phyloP scores from a whole-genome alignment of 2,113 vertebrate species.

The Sinocyclocheilus anshuiensis region DNA sequence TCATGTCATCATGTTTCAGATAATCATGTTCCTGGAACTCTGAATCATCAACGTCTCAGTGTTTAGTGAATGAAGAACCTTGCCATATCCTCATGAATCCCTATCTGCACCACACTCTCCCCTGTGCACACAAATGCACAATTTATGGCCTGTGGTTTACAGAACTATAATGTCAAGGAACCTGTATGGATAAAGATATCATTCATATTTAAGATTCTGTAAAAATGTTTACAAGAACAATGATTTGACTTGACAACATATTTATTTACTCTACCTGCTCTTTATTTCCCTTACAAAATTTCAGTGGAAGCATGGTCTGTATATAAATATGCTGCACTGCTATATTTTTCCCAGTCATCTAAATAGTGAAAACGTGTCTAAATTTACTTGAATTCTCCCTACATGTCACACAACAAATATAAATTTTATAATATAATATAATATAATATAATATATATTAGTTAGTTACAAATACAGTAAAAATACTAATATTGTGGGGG shows the following conservation, averaged over 20 bases:
- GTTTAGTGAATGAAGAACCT: not conserved
- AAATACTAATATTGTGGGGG: not conserved
- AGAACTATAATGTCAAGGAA: not conserved
- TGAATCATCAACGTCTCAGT: not conserved
- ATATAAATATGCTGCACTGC: not conserved
- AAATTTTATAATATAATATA: too few species aligned
- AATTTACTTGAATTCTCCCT: too few species aligned
- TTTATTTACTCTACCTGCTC: not conserved
- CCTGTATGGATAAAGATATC: not conserved
- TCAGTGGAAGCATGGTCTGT: not conserved
- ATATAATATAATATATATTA: too few species aligned
- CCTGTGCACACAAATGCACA: not conserved
- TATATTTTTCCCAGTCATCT: not conserved
- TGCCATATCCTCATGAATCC: not conserved
- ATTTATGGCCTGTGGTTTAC: slow-evolving; percentile 14
- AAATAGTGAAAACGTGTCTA: too few species aligned
- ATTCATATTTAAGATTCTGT: not conserved
- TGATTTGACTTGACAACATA: not conserved
- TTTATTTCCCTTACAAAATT: not conserved
- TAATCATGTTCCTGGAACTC: not conserved
- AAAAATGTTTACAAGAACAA: not conserved
- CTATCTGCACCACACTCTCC: not conserved
- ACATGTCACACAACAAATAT: too few species aligned
- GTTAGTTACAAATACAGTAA: not conserved
- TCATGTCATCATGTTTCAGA: not conserved